These are phyloP conservation scores for Patiria pectinifera DNA, from an alignment of 53 echinoderm and acorn worm genomes.

Conservation along the genomic window DNA sequence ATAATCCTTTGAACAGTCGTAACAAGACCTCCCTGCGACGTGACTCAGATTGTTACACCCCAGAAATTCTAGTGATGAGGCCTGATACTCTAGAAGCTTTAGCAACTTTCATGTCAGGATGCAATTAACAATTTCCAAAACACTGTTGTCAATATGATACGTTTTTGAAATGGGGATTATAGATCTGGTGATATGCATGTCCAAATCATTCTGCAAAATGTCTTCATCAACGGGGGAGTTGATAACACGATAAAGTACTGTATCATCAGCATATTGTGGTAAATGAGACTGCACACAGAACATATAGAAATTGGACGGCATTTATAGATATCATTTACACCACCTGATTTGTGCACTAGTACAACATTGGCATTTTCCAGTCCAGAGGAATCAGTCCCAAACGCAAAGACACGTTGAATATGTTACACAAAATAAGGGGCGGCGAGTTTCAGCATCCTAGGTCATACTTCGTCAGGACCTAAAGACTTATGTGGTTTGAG, in stretches of 20 bases:
- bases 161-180: neutral
- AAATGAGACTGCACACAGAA: neutral
- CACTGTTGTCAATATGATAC: neutral
- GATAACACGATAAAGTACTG: neutral
- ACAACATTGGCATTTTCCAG: constrained; percentile 31
- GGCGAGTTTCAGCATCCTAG: constrained; percentile 19
- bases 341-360: constrained; percentile 5
- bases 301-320: constrained; percentile 10
- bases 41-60: no score
- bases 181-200: neutral
- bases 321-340: neutral
- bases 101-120: no score
- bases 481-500: constrained; percentile 3
- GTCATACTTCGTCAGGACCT: constrained; percentile 1
- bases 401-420: constrained; percentile 7
- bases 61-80: no score
- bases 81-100: no score
- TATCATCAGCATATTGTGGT: no score
- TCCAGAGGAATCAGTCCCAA: neutral
- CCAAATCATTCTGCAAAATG: neutral
- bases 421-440: constrained; percentile 1
- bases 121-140: no score
- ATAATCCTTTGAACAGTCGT: no score
- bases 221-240: neutral
- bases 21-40: no score